Percentiles rank a stretch among this genome's conserved stretches.
These are phyloP conservation scores for Hipparchia semele DNA, from an alignment of 2,888 invertebrate species.

Conservation along the genomic window DNA sequence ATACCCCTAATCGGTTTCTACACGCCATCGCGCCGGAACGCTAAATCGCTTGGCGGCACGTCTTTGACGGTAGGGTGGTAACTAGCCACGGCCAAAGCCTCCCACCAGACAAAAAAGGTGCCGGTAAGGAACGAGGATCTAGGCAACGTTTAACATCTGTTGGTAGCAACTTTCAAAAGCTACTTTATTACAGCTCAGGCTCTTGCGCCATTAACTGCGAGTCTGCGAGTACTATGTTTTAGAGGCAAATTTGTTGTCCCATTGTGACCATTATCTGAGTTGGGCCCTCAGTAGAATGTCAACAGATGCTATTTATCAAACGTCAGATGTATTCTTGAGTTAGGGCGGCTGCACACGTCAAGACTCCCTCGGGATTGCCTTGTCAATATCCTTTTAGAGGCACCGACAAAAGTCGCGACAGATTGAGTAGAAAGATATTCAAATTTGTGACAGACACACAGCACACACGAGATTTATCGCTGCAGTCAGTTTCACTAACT, in stretches of 20 bases:
- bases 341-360: slow-evolving; percentile 28
- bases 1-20: no score
- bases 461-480: slow-evolving; percentile 14
- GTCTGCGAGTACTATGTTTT: background rate
- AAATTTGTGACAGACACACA: slow-evolving; percentile 16
- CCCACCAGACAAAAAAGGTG: no score
- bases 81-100: no score
- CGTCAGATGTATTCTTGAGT: slow-evolving; percentile 58
- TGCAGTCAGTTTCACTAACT: slow-evolving; percentile 4
- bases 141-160: no score
- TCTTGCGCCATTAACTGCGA: background rate
- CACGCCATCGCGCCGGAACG: no score
- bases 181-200: no score
- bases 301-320: slow-evolving; percentile 65
- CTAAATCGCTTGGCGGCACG: no score
- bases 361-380: slow-evolving; percentile 25
- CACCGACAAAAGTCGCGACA: slow-evolving; percentile 20
- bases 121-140: no score
- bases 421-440: slow-evolving; percentile 19
- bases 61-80: no score
- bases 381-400: slow-evolving; percentile 20
- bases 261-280: slow-evolving; percentile 58
- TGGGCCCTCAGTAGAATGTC: slow-evolving; percentile 62
- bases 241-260: slow-evolving; percentile 50
- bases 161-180: no score